Conservation (phyloP, 1,140 invertebrate genomes). For the Acromyrmex heyeri region DNA sequence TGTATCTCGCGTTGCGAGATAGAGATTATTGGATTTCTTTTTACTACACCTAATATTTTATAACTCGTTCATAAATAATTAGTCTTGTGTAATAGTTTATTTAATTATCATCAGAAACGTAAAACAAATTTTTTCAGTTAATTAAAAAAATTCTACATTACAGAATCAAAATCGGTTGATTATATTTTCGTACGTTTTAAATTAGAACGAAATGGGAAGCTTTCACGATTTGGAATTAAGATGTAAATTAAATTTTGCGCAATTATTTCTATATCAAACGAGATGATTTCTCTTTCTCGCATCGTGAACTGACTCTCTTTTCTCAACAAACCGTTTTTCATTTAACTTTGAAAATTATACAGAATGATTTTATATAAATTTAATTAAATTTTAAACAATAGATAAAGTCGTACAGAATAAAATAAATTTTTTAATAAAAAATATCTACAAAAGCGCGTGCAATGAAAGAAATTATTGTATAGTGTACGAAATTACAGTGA, state of each 20-base stretch:
- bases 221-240: not conserved
- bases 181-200: not conserved
- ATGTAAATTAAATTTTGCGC: conserved; percentile 5
- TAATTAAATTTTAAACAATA: not conserved
- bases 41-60: not conserved
- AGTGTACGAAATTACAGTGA: not conserved
- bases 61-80: not conserved
- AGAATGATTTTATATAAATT: not conserved
- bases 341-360: not conserved
- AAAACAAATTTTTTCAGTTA: not conserved
- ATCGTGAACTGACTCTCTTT: not conserved
- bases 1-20: too few species aligned
- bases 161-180: not conserved
- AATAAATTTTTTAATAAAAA: not conserved
- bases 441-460: not conserved
- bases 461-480: not conserved
- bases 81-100: not conserved
- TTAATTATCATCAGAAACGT: not conserved
- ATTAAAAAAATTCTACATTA: not conserved
- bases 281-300: not conserved
- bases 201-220: not conserved
- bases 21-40: too few species aligned
- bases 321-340: not conserved
- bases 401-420: not conserved
- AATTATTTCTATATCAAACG: not conserved